Base-by-base conservation (phyloP, 2,797 vertebrate species). In the Mionectes olivaceus region DNA sequence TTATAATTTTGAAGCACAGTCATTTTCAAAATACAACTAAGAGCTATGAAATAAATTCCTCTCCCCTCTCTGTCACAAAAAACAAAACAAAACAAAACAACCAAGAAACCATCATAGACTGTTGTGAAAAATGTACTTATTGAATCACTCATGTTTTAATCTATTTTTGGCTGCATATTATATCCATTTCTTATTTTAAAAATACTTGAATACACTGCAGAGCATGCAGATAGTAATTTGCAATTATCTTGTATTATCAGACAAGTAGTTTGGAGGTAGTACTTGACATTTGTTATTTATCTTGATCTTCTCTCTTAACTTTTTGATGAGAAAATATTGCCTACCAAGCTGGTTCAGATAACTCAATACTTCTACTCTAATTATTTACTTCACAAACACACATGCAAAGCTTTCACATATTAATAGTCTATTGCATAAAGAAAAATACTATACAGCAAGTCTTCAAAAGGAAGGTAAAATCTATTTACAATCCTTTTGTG, bases 31-130 rank as follows among this genome's bases (percentile, higher is more conserved):
- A 69, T 93, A 59, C 5, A 1, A 21, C 8, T 43, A 67, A 73
- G 43, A 94, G 4, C 22, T 75, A 63, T 21, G 24, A 93, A 39
- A 47, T 25, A 76, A 30, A 80, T 47, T 46, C 3, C 7, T 8
- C 13, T 46, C 5, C 25, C 39, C 25, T 7, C 1, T 8, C n/a
- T 21, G 19, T 4, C 13, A 3, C 3, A 32, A 39, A 12, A 27
- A 25, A 25, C 44, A 5, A 8, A 27, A 10, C 13, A 2, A 65
- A 37, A 65, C n/a, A 50, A 32, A 13, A 4, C 6, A 33, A 27
- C 4, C 1, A 7, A 61, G 28, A 92, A 94, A 90, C 55, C 56
- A 76, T 30, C 13, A 69, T 35, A 12, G 10, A 79, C 12, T 75
- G 46, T 74, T 92, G 49, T 71, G 33, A 71, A 22, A 73, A 74